These are phyloP conservation scores for Fopius arisanus DNA, from an alignment of 1,140 invertebrate species.

Conservation along the genomic window DNA sequence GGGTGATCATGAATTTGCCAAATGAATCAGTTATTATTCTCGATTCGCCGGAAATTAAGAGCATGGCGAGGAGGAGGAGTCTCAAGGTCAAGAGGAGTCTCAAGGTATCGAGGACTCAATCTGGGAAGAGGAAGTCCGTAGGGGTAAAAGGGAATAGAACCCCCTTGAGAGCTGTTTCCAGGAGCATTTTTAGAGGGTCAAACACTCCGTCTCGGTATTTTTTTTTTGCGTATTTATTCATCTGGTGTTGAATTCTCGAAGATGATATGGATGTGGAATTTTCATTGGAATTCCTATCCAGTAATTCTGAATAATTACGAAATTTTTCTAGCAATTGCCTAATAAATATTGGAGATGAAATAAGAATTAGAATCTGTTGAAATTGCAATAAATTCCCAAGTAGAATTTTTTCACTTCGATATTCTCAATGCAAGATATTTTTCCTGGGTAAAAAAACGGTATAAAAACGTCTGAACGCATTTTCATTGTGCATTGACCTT, in stretches of 20 bases:
- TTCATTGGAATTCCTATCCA: no score
- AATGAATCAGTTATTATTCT: constrained; percentile 24
- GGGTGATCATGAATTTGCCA: constrained; percentile 13
- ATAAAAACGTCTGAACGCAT: not conserved
- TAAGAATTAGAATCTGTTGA: no score
- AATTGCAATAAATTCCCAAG: no score
- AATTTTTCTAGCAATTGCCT: no score
- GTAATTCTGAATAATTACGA: no score
- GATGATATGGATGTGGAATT: no score
- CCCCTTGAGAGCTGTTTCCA: constrained; percentile 8
- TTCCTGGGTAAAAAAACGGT: no score
- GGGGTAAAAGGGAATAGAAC: not conserved
- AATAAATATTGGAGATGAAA: no score
- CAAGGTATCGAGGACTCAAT: not conserved
- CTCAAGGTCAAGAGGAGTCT: not conserved
- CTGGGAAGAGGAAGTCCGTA: not conserved
- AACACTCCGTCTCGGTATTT: not conserved
- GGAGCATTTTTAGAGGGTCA: constrained; percentile 12
- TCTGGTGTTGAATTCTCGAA: not conserved
- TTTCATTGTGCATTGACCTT: not conserved
- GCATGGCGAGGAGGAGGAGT: not conserved
- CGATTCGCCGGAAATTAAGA: constrained; percentile 15
- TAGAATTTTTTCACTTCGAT: no score
- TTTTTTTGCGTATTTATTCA: not conserved
- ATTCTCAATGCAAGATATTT: no score